Conservation (phyloP, 2,113 vertebrate species). For the Acrocephalus arundinaceus region DNA sequence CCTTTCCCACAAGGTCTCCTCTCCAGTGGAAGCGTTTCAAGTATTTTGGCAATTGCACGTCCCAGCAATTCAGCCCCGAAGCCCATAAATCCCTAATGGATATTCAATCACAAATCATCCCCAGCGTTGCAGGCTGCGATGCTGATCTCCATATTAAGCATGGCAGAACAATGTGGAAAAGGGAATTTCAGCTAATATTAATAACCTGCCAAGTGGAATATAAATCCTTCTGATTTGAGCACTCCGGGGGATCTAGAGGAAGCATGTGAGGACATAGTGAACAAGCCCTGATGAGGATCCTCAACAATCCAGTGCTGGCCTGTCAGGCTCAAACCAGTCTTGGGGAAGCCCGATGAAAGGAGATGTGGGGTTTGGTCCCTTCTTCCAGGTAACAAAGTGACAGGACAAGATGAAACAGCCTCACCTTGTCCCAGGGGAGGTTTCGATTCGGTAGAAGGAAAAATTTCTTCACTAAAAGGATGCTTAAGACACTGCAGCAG, state of each 20-base stretch:
- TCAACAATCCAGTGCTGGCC: not conserved
- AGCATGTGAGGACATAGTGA: not conserved
- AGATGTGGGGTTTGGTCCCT: not conserved
- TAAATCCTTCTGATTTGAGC: not conserved
- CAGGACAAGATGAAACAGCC: not conserved
- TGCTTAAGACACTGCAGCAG: not conserved
- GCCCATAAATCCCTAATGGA: slow-evolving; percentile 46
- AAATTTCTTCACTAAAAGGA: not conserved
- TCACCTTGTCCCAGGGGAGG: not conserved
- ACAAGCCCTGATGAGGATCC: not conserved
- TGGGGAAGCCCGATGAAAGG: not conserved
- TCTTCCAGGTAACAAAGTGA: accelerated
- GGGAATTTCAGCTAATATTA: not conserved
- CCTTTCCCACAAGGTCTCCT: slow-evolving; percentile 54
- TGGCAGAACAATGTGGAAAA: slow-evolving; percentile 19
- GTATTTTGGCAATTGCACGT: slow-evolving; percentile 9
- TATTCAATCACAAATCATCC: slow-evolving; percentile 27
- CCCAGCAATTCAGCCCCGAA: not conserved
- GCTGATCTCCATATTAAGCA: slow-evolving; percentile 23
- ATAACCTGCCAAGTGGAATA: slow-evolving; percentile 20
- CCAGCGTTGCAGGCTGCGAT: not conserved
- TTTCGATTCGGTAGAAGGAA: not conserved
- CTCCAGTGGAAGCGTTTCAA: slow-evolving; percentile 40
- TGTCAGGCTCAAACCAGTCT: not conserved
- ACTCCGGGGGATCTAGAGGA: not conserved